Conservation (phyloP, 1,140 invertebrate genomes). For the Adelges cooleyi region DNA sequence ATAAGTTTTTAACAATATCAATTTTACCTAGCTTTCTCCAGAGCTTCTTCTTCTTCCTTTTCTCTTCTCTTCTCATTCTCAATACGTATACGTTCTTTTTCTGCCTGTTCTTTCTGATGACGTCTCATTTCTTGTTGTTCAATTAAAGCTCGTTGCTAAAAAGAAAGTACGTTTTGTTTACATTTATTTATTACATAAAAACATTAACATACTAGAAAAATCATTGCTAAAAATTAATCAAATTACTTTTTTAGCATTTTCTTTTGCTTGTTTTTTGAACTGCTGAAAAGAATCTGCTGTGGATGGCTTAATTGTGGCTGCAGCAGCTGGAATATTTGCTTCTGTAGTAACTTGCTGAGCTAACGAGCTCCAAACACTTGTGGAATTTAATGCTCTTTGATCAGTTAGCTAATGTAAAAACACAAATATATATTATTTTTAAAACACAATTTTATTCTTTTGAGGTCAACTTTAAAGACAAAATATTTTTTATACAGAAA, state of each 20-base stretch:
- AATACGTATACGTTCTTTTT: slow-evolving; percentile 62
- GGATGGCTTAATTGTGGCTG: slow-evolving; percentile 34
- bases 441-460: too few relatives aligned
- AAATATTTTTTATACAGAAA: too few relatives aligned
- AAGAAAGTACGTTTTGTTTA: too few relatives aligned
- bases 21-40: slow-evolving; percentile 52
- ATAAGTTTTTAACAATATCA: not conserved
- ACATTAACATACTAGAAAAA: not conserved
- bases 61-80: slow-evolving; percentile 67
- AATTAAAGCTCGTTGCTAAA: slow-evolving; percentile 60
- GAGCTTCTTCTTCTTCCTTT: slow-evolving; percentile 65
- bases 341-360: slow-evolving; percentile 63
- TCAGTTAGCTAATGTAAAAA: slow-evolving; percentile 29
- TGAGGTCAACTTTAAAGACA: too few relatives aligned
- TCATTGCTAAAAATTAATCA: not conserved
- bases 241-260: slow-evolving; percentile 73
- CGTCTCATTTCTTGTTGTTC: slow-evolving; percentile 69
- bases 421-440: too few relatives aligned
- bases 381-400: slow-evolving; percentile 60
- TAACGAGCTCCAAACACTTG: slow-evolving; percentile 79
- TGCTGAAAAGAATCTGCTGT: slow-evolving; percentile 54
- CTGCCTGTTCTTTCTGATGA: slow-evolving; percentile 69
- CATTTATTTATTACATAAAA: slow-evolving; percentile 27
- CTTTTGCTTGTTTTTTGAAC: slow-evolving; percentile 90
- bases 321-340: slow-evolving; percentile 32